A percentile compares a stretch with the other conserved stretches of the same genome.
Evolutionary conservation across 2,888 invertebrate genomes (phyloP).

Genomic region (Itoplectis maculator): DNA sequence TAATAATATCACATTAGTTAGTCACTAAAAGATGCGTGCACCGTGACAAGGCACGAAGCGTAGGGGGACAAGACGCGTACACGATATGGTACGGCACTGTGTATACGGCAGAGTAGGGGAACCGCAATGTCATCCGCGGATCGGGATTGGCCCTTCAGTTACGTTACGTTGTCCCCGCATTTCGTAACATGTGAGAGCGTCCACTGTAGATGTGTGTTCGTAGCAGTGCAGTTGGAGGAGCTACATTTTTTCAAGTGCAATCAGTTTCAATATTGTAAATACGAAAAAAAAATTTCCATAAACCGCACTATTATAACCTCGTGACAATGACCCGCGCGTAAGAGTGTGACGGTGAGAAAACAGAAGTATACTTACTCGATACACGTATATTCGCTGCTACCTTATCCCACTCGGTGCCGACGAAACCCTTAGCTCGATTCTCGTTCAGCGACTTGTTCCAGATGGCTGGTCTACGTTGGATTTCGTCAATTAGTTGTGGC

Average conservation of each 20-base stretch:
- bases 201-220: too few species aligned
- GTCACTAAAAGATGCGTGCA: too few species aligned
- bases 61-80: background rate
- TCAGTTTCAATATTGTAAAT: constrained; percentile 26
- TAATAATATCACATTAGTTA: background rate
- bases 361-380: constrained; percentile 43
- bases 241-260: constrained; percentile 48
- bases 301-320: constrained; percentile 32
- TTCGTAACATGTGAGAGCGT: background rate
- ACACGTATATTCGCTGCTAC: constrained; percentile 37
- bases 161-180: constrained; percentile 1
- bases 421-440: constrained; percentile 30
- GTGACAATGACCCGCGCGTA: constrained; percentile 19
- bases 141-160: background rate
- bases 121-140: background rate
- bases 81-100: background rate
- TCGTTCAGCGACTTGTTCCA: constrained; percentile 22
- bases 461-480: constrained; percentile 33
- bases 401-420: constrained; percentile 41
- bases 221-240: too few species aligned
- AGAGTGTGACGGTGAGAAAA: constrained; percentile 8
- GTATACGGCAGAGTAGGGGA: background rate
- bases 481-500: constrained; percentile 34
- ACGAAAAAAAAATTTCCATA: constrained; percentile 33
- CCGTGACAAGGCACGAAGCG: background rate